Conservation (phyloP, 2,797 vertebrate genomes). For the Champsocephalus esox region DNA sequence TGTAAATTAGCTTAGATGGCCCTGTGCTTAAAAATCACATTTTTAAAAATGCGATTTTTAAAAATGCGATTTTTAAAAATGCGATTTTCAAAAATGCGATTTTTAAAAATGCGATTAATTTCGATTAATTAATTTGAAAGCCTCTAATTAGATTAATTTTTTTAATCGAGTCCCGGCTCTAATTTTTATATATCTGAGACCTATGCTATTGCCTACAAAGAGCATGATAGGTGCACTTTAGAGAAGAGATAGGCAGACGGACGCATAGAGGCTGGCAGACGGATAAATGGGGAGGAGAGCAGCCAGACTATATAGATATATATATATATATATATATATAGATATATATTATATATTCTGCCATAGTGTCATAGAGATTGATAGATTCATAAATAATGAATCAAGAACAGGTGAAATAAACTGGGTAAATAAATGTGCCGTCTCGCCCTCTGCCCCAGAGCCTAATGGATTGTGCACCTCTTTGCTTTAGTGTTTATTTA, state of each 20-base stretch:
- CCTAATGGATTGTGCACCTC: conserved; percentile 74
- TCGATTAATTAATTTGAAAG: no score
- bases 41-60: no score
- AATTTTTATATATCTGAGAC: no score
- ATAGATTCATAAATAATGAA: conserved; percentile 82
- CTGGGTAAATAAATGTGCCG: conserved; percentile 78
- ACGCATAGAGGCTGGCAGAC: conserved; percentile 45
- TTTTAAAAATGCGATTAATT: no score
- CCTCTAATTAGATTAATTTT: no score
- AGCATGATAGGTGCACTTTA: no score
- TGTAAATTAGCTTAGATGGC: no score
- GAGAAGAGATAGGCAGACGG: conserved; percentile 44
- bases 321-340: conserved; percentile 16
- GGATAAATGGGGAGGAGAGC: conserved; percentile 45
- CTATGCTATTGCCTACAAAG: no score
- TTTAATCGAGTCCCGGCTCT: no score
- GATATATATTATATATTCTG: conserved; percentile 29
- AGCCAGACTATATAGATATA: conserved; percentile 18
- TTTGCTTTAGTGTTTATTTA: conserved; percentile 31
- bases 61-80: no score
- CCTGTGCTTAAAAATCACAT: no score
- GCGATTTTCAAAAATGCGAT: no score
- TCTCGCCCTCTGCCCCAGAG: conserved; percentile 54
- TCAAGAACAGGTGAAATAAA: conserved; percentile 79
- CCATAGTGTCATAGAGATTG: conserved; percentile 68